A percentile compares a stretch with the other conserved stretches of the same genome.
Evolutionary conservation across 2,797 vertebrate genomes (phyloP).

Genomic region (Acomys russatus): DNA sequence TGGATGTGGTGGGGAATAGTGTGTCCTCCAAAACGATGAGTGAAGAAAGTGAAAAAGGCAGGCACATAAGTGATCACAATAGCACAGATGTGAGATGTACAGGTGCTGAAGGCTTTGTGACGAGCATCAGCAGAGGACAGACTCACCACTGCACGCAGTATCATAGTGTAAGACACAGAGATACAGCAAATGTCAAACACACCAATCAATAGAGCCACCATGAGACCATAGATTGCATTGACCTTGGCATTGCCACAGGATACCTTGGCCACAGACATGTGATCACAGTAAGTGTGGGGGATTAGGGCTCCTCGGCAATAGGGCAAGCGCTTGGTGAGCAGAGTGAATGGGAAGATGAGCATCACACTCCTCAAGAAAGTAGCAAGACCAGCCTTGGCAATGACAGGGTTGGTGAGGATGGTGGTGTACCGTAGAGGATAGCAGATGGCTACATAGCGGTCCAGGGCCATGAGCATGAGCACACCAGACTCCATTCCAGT

Average conservation of each 20-base stretch:
- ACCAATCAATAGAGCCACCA: constrained; percentile 73
- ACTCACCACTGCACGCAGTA: constrained; percentile 62
- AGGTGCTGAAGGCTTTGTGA: constrained; percentile 75
- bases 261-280: constrained; percentile 80
- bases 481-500: constrained; percentile 52
- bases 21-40: constrained; percentile 71
- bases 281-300: constrained; percentile 78
- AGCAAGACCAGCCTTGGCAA: constrained; percentile 80
- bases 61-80: constrained; percentile 80
- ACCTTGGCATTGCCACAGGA: constrained; percentile 66
- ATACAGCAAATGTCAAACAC: constrained; percentile 77
- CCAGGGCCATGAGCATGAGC: no score
- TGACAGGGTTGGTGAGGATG: constrained; percentile 77
- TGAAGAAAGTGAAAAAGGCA: constrained; percentile 78
- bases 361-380: constrained; percentile 82
- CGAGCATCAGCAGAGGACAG: constrained; percentile 71
- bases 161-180: constrained; percentile 73
- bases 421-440: neutral
- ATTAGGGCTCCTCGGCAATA: constrained; percentile 83
- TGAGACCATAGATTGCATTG: constrained; percentile 75
- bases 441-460: no score
- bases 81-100: constrained; percentile 71
- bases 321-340: constrained; percentile 83
- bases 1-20: constrained; percentile 71
- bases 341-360: constrained; percentile 78